Percentiles rank a stretch among this genome's conserved stretches.
Conservation (phyloP, 2,113 vertebrate genomes). For the Ictalurus punctatus region DNA sequence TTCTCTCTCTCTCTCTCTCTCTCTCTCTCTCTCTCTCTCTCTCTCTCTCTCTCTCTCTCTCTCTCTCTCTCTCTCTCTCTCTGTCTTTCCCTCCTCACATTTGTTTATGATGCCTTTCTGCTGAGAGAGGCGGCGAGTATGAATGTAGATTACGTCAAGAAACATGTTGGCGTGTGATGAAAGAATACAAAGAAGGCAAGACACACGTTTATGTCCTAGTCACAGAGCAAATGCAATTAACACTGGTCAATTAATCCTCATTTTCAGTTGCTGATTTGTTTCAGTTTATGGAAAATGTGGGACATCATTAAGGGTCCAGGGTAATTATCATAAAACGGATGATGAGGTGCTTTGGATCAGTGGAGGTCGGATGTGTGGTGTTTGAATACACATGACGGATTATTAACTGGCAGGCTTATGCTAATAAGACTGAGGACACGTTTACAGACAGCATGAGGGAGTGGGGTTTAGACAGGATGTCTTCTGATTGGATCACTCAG, state of each 20-base stretch:
- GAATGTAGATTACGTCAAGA: neutral
- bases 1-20: neutral
- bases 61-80: neutral
- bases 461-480: neutral
- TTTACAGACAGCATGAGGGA: neutral
- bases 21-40: neutral
- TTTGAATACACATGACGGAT: slow-evolving; percentile 3
- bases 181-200: neutral
- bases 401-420: slow-evolving; percentile 10
- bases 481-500: neutral
- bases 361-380: slow-evolving; percentile 1
- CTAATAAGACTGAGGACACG: neutral
- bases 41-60: neutral
- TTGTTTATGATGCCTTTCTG: neutral
- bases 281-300: neutral
- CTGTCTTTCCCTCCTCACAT: neutral
- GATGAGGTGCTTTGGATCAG: slow-evolving; percentile 7
- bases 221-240: neutral
- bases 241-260: slow-evolving; percentile 16
- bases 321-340: neutral
- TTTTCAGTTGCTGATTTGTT: slow-evolving; percentile 6
- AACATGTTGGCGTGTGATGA: neutral
- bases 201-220: neutral
- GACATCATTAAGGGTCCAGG: neutral
- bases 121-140: neutral